A percentile compares a stretch with the other conserved stretches of the same genome.
These are phyloP conservation scores for Stomatorhinus ivindoensis DNA, from an alignment of 2,113 vertebrate genomes.

Conservation along the genomic window DNA sequence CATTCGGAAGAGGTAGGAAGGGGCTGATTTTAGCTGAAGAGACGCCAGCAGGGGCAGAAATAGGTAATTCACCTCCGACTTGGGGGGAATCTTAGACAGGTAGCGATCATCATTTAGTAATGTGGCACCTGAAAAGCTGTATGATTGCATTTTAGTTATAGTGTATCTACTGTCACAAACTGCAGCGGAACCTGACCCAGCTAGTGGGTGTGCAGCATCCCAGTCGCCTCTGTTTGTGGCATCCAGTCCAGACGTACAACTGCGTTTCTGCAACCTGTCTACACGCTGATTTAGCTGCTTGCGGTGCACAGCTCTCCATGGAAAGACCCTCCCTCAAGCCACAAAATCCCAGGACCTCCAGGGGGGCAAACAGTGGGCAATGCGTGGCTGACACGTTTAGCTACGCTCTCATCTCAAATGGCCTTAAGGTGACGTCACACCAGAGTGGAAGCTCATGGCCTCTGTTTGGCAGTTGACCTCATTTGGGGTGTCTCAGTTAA, in stretches of 20 bases:
- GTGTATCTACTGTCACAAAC: not conserved
- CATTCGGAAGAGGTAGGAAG: not conserved
- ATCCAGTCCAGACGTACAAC: constrained; percentile 2
- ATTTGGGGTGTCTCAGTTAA: not conserved
- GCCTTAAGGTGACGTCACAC: not conserved
- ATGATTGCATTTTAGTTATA: not conserved
- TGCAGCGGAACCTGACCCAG: not conserved
- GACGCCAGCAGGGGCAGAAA: not conserved
- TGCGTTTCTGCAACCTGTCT: not conserved
- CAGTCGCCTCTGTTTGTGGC: not conserved
- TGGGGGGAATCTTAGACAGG: not conserved
- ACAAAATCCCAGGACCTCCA: not conserved
- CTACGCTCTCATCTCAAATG: not conserved
- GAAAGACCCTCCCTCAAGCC: not conserved
- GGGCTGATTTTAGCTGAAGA: not conserved
- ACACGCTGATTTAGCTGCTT: not conserved
- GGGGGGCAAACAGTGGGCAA: not conserved
- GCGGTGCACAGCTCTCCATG: not conserved
- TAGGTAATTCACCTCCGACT: too few relatives aligned
- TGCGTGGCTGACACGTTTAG: constrained; percentile 2
- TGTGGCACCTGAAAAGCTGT: not conserved
- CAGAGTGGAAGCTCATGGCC: not conserved
- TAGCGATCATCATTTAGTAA: not conserved
- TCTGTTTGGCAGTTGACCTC: not conserved
- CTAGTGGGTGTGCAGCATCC: not conserved